Evolutionary conservation across 2,113 vertebrate species (phyloP).

Genomic region (Phaetusa simplex): DNA sequence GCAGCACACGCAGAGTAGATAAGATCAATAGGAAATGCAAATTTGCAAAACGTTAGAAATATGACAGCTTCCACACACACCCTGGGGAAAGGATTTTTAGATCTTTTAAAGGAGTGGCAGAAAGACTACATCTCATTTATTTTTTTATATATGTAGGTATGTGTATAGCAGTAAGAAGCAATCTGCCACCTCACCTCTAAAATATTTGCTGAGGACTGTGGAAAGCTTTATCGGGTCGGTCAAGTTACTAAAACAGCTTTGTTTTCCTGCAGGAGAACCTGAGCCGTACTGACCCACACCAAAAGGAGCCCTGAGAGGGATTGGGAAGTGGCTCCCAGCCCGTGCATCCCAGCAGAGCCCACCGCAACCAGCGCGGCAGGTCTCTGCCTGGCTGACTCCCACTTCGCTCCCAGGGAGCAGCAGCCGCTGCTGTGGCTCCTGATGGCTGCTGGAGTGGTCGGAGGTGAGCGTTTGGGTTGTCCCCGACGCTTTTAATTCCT

Average conservation of each 20-base stretch:
- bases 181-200: not conserved
- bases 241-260: not conserved
- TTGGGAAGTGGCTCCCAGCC: not conserved
- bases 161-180: not conserved
- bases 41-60: slow-evolving; percentile 15
- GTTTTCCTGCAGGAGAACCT: not conserved
- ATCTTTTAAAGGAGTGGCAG: not conserved
- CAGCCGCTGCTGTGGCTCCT: not conserved
- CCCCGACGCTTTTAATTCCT: not conserved
- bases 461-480: fast-evolving
- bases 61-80: not conserved
- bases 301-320: not conserved
- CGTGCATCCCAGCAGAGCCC: not conserved
- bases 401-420: fast-evolving
- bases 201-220: slow-evolving; percentile 18
- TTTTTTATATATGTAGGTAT: not conserved
- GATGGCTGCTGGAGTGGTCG: not conserved
- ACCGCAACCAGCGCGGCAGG: fast-evolving
- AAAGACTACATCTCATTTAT: not conserved
- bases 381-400: not conserved
- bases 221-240: not conserved
- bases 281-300: not conserved
- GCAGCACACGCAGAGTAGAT: not conserved
- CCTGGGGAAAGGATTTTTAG: not conserved
- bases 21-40: slow-evolving; percentile 54